Conservation (phyloP, 2,888 invertebrate species). For the Trachelus stipa region DNA sequence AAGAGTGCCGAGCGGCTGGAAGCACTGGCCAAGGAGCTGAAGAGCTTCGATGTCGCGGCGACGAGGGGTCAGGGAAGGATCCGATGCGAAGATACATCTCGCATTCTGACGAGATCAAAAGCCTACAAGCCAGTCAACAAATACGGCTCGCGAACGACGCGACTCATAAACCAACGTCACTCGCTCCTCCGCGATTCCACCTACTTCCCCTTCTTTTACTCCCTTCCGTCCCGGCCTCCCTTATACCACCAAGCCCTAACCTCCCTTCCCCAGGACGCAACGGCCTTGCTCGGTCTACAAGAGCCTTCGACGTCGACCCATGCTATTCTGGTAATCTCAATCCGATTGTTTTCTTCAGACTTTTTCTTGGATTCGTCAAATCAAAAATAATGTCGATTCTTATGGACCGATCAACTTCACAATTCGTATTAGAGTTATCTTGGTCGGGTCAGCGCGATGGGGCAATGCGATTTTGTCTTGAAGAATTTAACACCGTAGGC, state of each 20-base stretch:
- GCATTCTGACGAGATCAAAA: conserved; percentile 59
- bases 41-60: conserved; percentile 2
- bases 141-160: conserved; percentile 40
- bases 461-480: no score
- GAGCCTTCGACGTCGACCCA: no score
- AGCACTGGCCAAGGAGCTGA: neutral
- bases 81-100: conserved; percentile 36
- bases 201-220: conserved; percentile 4
- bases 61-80: neutral
- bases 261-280: neutral
- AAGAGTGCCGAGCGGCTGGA: conserved; percentile 8
- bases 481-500: no score
- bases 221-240: conserved; percentile 1
- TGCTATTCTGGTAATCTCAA: no score
- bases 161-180: conserved; percentile 58
- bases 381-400: no score
- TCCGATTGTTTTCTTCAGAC: no score
- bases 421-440: no score
- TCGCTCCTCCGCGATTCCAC: conserved; percentile 36
- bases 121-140: conserved; percentile 44
- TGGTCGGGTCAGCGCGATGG: no score
- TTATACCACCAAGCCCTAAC: neutral
- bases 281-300: neutral
- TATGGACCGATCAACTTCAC: no score
- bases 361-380: no score